These are phyloP conservation scores for Zhuqinia jingwanae DNA, from an alignment of 2,888 invertebrate genomes.

Conservation along the genomic window DNA sequence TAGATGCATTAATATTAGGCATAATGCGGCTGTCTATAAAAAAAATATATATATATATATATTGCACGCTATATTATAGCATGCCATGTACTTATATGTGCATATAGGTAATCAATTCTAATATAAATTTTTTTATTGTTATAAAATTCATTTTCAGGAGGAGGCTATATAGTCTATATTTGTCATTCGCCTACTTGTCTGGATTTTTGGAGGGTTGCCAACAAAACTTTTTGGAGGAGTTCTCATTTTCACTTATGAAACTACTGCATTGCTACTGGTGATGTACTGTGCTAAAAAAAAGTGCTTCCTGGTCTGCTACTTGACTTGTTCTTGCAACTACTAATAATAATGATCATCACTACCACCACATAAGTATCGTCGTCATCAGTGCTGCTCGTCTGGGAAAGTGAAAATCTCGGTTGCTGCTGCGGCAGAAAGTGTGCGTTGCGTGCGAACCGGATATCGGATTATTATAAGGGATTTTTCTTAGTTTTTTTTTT, in stretches of 20 bases:
- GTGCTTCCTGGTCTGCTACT: slow-evolving; percentile 33
- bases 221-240: slow-evolving; percentile 46
- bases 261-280: neutral
- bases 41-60: neutral
- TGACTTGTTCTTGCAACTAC: too few species aligned
- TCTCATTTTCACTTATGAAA: too few species aligned
- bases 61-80: neutral
- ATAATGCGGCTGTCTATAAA: slow-evolving; percentile 20
- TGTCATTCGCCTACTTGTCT: slow-evolving; percentile 52
- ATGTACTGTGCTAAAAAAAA: neutral
- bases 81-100: slow-evolving; percentile 6
- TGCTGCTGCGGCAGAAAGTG: too few species aligned
- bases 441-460: slow-evolving; percentile 6
- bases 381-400: neutral
- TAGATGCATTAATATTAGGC: neutral
- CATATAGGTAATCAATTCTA: neutral
- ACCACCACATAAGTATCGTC: slow-evolving; percentile 3
- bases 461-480: neutral
- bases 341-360: slow-evolving; percentile 10
- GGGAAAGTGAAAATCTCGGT: slow-evolving; percentile 34
- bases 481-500: neutral
- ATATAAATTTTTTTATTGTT: neutral
- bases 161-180: slow-evolving; percentile 33
- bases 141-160: neutral
- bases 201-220: slow-evolving; percentile 59